Percentiles rank a stretch among this genome's conserved stretches.
Evolutionary conservation across 2,888 invertebrate species (phyloP).

Genomic region (Salticus scenicus): DNA sequence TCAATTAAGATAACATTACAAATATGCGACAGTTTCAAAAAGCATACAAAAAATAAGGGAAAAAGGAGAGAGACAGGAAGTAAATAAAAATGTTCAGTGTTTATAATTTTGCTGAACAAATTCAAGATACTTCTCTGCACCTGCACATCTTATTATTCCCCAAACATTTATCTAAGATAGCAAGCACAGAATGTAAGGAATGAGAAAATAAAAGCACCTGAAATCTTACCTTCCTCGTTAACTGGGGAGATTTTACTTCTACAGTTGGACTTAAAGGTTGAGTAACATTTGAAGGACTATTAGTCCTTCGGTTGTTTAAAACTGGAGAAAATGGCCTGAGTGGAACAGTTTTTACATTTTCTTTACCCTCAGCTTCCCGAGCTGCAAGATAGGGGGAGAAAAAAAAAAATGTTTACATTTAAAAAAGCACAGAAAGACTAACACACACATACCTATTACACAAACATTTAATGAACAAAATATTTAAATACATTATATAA

Average conservation of each 20-base stretch:
- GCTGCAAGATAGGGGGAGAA: slow-evolving; percentile 5
- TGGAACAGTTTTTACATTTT: slow-evolving; percentile 69
- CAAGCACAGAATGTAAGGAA: too few species aligned
- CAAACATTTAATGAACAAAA: neutral
- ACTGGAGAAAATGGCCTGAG: slow-evolving; percentile 69
- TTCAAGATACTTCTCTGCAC: too few species aligned
- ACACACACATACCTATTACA: neutral
- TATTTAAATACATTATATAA: neutral
- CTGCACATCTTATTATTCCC: too few species aligned
- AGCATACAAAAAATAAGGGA: too few species aligned
- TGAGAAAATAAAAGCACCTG: too few species aligned
- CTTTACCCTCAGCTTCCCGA: slow-evolving; percentile 69
- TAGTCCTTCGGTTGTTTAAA: slow-evolving; percentile 70
- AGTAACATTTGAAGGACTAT: slow-evolving; percentile 71
- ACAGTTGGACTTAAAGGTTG: slow-evolving; percentile 74
- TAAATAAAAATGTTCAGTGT: too few species aligned
- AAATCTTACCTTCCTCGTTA: slow-evolving; percentile 76
- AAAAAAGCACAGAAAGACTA: neutral
- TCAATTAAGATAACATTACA: too few species aligned
- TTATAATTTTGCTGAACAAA: too few species aligned
- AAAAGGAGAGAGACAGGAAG: too few species aligned
- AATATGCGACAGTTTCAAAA: too few species aligned
- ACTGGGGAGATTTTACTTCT: slow-evolving; percentile 78
- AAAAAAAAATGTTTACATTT: neutral
- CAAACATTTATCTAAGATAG: too few species aligned